Evolutionary conservation across 2,113 vertebrate species (phyloP).

Genomic region (Bolborhynchus lineola): DNA sequence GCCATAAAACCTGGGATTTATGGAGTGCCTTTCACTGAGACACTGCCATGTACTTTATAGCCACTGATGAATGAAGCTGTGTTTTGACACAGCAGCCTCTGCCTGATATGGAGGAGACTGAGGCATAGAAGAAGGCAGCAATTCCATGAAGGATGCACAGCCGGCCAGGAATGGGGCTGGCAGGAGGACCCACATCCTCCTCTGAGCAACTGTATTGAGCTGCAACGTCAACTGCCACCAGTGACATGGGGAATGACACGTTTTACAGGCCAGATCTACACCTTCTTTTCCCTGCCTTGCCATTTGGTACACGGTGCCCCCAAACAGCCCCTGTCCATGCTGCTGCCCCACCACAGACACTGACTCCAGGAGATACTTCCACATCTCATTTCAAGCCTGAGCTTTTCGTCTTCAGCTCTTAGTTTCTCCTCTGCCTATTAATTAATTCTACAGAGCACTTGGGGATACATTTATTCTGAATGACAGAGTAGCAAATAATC

Average conservation of each 20-base stretch:
- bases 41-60: accelerated
- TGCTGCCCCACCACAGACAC: background rate
- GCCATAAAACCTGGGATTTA: background rate
- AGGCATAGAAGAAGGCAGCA: background rate
- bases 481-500: constrained; percentile 41
- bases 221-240: background rate
- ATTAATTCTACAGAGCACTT: constrained; percentile 51
- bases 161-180: background rate
- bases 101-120: background rate
- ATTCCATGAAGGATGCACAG: background rate
- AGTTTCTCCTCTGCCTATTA: constrained; percentile 14
- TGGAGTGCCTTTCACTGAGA: background rate
- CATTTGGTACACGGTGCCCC: accelerated
- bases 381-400: background rate
- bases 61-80: background rate
- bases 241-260: accelerated
- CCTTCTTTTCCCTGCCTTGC: background rate
- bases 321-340: accelerated
- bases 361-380: background rate
- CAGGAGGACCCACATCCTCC: background rate
- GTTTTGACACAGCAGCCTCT: background rate
- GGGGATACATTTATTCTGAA: constrained; percentile 36
- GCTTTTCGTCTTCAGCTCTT: background rate
- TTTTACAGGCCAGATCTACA: background rate
- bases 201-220: background rate